A percentile compares a stretch with the other conserved stretches of the same genome.
Evolutionary conservation across 1,140 invertebrate genomes (phyloP).

Genomic region (Chrysomallon squamiferum): DNA sequence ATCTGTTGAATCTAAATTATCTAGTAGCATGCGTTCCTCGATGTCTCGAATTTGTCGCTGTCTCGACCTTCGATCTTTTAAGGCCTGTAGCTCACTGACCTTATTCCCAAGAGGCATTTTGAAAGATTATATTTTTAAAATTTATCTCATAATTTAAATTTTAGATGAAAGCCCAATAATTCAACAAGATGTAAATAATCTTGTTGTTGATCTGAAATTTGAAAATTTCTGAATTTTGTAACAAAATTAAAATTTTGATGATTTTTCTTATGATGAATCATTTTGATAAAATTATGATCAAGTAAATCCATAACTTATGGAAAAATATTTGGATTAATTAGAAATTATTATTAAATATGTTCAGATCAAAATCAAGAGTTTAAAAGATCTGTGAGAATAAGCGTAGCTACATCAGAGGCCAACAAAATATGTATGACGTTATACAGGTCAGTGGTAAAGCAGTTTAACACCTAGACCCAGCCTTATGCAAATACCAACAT

Average conservation of each 20-base stretch:
- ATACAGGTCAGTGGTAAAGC: too few relatives aligned
- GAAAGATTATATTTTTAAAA: not conserved
- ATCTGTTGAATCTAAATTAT: conserved; percentile 35
- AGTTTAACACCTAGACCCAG: too few relatives aligned
- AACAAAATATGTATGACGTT: too few relatives aligned
- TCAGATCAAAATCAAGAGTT: too few relatives aligned
- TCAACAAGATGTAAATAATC: not conserved
- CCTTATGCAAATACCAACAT: too few relatives aligned
- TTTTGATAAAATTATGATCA: not conserved
- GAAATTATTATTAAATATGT: too few relatives aligned
- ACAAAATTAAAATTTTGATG: not conserved
- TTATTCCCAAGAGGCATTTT: conserved; percentile 22
- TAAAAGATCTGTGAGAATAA: too few relatives aligned
- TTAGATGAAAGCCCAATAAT: not conserved
- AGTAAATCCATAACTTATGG: not conserved
- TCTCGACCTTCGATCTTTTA: conserved; percentile 31
- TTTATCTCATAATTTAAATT: not conserved
- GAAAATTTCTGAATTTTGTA: not conserved
- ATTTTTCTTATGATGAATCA: not conserved
- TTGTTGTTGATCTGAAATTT: not conserved
- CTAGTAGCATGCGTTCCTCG: conserved; percentile 41
- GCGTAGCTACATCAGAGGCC: too few relatives aligned
- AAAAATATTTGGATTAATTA: too few relatives aligned
- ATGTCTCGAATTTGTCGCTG: conserved; percentile 38
- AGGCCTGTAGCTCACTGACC: conserved; percentile 18